Base-by-base conservation (phyloP, 2,888 invertebrate genomes). In the Torymus aiolomorphi region DNA sequence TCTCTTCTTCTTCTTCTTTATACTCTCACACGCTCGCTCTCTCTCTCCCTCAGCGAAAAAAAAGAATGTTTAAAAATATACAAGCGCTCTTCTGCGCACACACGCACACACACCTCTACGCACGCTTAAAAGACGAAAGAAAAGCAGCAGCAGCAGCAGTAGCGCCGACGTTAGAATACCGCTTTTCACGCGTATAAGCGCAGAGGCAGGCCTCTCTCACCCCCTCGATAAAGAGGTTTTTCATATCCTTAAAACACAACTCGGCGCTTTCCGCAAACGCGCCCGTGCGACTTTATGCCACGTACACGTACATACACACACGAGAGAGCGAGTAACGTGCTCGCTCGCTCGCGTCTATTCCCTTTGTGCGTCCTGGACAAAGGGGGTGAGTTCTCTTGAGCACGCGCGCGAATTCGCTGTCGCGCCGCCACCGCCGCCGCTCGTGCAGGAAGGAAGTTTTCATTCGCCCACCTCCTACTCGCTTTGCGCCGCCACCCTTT, bases 291-390 rank as follows among this genome's bases (percentile, higher is more conserved):
- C 51, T 49, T 57, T 65, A 16, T 24, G 31, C 49, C 52, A 31
- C 13, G 42, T 8, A 13, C 49, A 42, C 13, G 24, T 54, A 54
- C 74, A 42, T 49, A 59, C 51, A 31, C 20, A 16, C 57, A 49
- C 20, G 52, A 59, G 24, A 13, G 56, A 10, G 42, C 56, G 31
- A 31, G 31, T 31, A 31, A 31, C 31, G 31, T 3, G 31, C 31
- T 1, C 31, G 49, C 16, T 12, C 31, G 49, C 16, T 12, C 52
- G 52, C 75, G 71, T 80, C 71, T 76, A 72, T 80, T 80, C 71
- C 83, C 83, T 84, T 84, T 84, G 82, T 83, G 71, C 77, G 66
- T 78, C 74, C 76, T 61, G 80, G 74, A 83, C 83, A 84, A 84
- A 84, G 80, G 83, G 78, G 61, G 10, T 31, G 71, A 59, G 80